phyloP scores from a whole-genome alignment of 2,797 vertebrate species.

The Characodon lateralis region DNA sequence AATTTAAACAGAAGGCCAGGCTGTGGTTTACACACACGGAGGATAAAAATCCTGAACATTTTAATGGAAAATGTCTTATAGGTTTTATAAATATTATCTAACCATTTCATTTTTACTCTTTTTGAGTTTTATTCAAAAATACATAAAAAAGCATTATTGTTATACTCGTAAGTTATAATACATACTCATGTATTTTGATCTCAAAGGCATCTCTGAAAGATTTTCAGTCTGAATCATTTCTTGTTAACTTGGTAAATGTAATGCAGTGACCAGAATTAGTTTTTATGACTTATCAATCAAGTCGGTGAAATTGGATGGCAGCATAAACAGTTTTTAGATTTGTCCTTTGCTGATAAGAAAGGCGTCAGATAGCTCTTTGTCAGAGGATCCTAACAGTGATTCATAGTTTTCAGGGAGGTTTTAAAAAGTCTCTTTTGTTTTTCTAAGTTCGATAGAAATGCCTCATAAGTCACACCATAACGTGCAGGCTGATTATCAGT shows the following conservation, averaged over 20 bases:
- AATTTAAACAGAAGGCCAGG: slow-evolving; percentile 4
- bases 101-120: not conserved
- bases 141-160: not conserved
- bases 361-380: not conserved
- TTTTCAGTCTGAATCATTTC: not conserved
- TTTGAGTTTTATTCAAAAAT: not conserved
- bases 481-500: not conserved
- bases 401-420: not conserved
- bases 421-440: slow-evolving; percentile 1
- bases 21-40: slow-evolving; percentile 2
- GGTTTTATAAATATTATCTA: not conserved
- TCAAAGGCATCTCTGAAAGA: not conserved
- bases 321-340: slow-evolving; percentile 9
- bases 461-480: not conserved
- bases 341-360: slow-evolving; percentile 9
- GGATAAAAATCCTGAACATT: not conserved
- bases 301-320: not conserved
- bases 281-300: slow-evolving; percentile 1
- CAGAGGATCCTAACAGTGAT: slow-evolving; percentile 1
- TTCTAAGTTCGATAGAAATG: slow-evolving; percentile 12
- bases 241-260: not conserved
- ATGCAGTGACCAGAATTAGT: not conserved
- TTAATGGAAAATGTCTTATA: not conserved
- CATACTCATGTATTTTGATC: not conserved
- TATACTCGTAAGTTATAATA: not conserved